Percentiles rank a stretch among this genome's conserved stretches.
These are phyloP conservation scores for Mimumesa dahlbomi DNA, from an alignment of 2,888 invertebrate genomes.

Conservation along the genomic window DNA sequence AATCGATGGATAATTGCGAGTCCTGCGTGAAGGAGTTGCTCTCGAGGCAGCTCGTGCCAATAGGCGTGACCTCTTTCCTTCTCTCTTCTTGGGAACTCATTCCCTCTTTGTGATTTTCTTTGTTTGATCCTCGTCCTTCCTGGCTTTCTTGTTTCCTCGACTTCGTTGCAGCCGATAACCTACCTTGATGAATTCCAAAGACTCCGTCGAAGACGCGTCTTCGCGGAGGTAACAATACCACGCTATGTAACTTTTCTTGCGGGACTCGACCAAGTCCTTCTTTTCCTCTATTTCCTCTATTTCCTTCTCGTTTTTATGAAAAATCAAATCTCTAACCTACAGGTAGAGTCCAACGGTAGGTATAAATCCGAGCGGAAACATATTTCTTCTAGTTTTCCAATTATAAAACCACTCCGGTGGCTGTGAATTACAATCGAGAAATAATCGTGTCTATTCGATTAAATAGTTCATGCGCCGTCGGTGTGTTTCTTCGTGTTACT, in stretches of 20 bases:
- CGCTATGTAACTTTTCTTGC: conserved; percentile 43
- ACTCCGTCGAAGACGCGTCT: conserved; percentile 37
- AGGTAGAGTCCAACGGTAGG: too few species aligned
- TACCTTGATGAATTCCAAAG: conserved; percentile 65
- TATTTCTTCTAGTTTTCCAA: background rate
- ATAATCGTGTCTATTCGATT: too few species aligned
- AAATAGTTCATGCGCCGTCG: too few species aligned
- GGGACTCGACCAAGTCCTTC: too few species aligned
- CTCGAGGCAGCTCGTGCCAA: conserved; percentile 77
- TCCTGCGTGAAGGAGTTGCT: conserved; percentile 75
- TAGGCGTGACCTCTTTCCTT: conserved; percentile 72
- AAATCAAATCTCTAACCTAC: too few species aligned
- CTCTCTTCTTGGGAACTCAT: conserved; percentile 42
- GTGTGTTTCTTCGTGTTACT: background rate
- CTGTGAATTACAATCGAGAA: too few species aligned
- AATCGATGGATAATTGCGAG: conserved; percentile 72
- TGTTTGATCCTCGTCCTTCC: conserved; percentile 34
- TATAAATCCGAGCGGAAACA: background rate
- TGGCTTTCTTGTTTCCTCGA: conserved; percentile 25
- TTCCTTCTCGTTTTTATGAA: too few species aligned
- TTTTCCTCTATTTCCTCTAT: background rate
- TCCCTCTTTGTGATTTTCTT: conserved; percentile 39
- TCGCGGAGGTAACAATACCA: too few species aligned
- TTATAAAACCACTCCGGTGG: too few species aligned
- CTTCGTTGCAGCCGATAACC: conserved; percentile 53